Conservation (phyloP, 2,888 invertebrate genomes). For the Lutraria lutraria region DNA sequence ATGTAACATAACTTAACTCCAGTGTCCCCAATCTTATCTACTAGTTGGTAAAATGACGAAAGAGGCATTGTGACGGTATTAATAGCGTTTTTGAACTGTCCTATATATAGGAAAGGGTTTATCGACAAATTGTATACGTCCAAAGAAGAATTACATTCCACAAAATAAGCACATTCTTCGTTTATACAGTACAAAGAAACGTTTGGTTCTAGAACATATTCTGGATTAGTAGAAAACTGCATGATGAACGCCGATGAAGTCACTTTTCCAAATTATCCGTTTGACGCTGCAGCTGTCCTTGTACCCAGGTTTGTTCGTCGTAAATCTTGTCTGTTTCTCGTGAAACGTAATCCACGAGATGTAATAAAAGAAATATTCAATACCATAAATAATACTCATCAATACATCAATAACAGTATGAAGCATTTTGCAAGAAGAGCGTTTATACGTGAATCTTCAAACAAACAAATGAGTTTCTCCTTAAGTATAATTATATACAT, state of each 20-base stretch:
- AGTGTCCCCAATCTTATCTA: slow-evolving; percentile 67
- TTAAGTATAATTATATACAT: no score
- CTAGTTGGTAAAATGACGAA: slow-evolving; percentile 60
- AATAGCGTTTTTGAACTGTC: slow-evolving; percentile 69
- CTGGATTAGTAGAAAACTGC: slow-evolving; percentile 53
- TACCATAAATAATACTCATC: no score
- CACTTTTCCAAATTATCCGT: no score
- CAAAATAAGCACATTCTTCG: slow-evolving; percentile 63
- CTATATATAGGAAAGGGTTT: slow-evolving; percentile 70
- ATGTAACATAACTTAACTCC: slow-evolving; percentile 52
- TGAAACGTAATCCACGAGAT: no score
- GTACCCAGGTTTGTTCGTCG: no score
- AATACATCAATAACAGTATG: no score
- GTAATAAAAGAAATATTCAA: no score
- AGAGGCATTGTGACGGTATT: slow-evolving; percentile 66
- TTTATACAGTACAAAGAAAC: slow-evolving; percentile 71
- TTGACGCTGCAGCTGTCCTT: no score
- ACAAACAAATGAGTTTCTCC: no score
- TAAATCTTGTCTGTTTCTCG: no score
- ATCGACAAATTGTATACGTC: slow-evolving; percentile 67
- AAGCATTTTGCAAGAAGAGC: no score
- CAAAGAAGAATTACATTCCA: slow-evolving; percentile 60
- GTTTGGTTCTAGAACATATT: slow-evolving; percentile 65
- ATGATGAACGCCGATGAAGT: slow-evolving; percentile 59
- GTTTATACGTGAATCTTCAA: no score